Base-by-base conservation (phyloP, 2,113 vertebrate genomes). In the Dipodomys merriami region DNA sequence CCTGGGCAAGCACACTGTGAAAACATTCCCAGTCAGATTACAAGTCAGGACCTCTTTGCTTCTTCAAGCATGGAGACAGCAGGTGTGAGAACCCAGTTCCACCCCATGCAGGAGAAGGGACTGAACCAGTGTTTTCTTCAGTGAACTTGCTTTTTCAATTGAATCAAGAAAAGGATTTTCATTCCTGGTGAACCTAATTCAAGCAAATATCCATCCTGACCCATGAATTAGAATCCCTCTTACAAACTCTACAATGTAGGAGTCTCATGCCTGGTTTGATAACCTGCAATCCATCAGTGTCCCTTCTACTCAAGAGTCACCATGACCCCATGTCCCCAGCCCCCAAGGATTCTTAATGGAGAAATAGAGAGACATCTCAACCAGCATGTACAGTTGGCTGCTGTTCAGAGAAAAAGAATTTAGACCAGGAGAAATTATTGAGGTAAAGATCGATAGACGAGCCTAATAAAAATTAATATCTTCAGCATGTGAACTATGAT, bases 401-500 rank as follows among this genome's bases (percentile, higher is more conserved):
- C 90, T 86, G 46, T 95, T 95, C 96, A 96, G 93, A 77, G 88
- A 84, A 89, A 92, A 90, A 89, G 76, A 95, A 95, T 88, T 93
- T 90, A 93, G 92, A 71, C 93, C 46, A 81, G 83, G 71, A 95
- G 76, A 96, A 94, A 96, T 95, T 90, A 95, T 15, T 65, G 76
- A 96, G 90, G 93, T 93, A 93, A 94, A 93, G 94, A 96, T 96
- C 88, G 11, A 96, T 96, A 78, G 85, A 88, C 84, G 76, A 67
- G 71, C 84, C 94, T 96, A 96, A 96, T 96, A 95, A 96, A 97
- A 97, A 97, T 96, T 95, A 96, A 88, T 96, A 88, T 83, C 90
- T 93, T 93, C 67, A 85, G 69, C 85, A 80, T 93, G n/a, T 35
- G 78, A 67, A 86, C 88, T 94, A 19, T 93, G 91, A 94, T 94